Base-by-base conservation (phyloP, 2,113 vertebrate genomes). In the Machaerirhynchus nigripectus region DNA sequence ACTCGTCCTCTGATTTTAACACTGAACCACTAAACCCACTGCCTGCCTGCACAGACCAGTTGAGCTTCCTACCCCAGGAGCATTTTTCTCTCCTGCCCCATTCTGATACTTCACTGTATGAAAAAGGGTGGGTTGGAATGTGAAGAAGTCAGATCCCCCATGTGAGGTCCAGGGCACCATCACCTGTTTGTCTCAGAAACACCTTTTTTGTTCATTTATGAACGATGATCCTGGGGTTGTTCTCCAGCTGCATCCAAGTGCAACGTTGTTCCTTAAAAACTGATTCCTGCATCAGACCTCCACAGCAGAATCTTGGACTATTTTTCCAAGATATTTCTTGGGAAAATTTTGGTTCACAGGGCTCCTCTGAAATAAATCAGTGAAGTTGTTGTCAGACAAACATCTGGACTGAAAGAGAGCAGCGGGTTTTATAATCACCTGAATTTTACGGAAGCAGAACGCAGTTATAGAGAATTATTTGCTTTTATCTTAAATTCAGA, bases 241-340 rank as follows among this genome's bases (percentile, higher is more conserved):
- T 47, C 40, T 93, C 26, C 78, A 92, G 52, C 24, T 26, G 11
- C 57, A 19, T 24, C 27, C 6, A 60, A 55, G 67, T 24, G 35
- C 33, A 47, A 27, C 0, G 0, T 5, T 42, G 15, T 30, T 44
- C 24, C 67, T 59, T 31, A 30, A 60, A 74, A 80, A 24, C 14
- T 18, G 16, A 8, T 27, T 18, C 73, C 59, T 69, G 35, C 18
- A 10, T 37, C 69, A 76, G 27, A 37, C 11, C 26, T 64, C 76
- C n/a, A 0, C 0, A 57, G 13, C 1, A 1, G 42, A 73, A 46
- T 21, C 13, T 42, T 44, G 46, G 19, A 37, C 10, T 40, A 13
- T 8, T 86, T 75, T 52, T 23, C 35, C 16, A 30, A 83, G 37
- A 2, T 22, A 37, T 8, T 74, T 70, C 28, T 52, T 22, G 33